A percentile compares a stretch with the other conserved stretches of the same genome.
These are phyloP conservation scores for Drosophila sproati DNA, from an alignment of 1,140 invertebrate genomes.

Conservation along the genomic window DNA sequence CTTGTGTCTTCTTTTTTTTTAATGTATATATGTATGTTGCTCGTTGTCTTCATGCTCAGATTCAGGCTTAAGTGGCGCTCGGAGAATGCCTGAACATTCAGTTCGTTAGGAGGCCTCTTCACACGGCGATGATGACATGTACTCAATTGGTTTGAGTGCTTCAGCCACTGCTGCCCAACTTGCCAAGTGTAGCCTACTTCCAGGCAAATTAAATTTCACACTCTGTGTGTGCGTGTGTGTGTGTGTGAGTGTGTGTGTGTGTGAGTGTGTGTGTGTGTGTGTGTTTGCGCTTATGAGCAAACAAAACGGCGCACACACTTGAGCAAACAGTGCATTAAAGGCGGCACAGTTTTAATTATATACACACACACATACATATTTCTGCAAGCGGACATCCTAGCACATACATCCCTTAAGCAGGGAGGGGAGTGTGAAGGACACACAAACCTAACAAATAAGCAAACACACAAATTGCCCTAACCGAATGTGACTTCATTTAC, in stretches of 20 bases:
- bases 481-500: conserved; percentile 61
- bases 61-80: conserved; percentile 12
- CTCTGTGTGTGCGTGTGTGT: conserved; percentile 31
- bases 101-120: conserved; percentile 26
- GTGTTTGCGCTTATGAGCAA: conserved; percentile 47
- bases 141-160: conserved; percentile 53
- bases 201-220: conserved; percentile 68
- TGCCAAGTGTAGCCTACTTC: conserved; percentile 45
- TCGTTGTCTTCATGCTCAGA: neutral
- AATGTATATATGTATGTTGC: neutral
- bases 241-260: conserved; percentile 50
- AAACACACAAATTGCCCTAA: conserved; percentile 38
- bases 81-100: conserved; percentile 9
- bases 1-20: neutral
- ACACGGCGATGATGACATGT: conserved; percentile 41
- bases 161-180: conserved; percentile 13
- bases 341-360: conserved; percentile 70
- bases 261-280: conserved; percentile 32
- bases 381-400: conserved; percentile 12
- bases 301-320: conserved; percentile 58
- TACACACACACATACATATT: conserved; percentile 27
- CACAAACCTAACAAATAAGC: conserved; percentile 18
- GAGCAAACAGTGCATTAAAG: conserved; percentile 60
- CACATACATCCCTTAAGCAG: neutral
- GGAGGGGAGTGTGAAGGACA: neutral